Evolutionary conservation across 1,140 invertebrate species (phyloP), one percentile per base, ranked within the genome.

Genomic region (Pseudobourletiella spinata): DNA sequence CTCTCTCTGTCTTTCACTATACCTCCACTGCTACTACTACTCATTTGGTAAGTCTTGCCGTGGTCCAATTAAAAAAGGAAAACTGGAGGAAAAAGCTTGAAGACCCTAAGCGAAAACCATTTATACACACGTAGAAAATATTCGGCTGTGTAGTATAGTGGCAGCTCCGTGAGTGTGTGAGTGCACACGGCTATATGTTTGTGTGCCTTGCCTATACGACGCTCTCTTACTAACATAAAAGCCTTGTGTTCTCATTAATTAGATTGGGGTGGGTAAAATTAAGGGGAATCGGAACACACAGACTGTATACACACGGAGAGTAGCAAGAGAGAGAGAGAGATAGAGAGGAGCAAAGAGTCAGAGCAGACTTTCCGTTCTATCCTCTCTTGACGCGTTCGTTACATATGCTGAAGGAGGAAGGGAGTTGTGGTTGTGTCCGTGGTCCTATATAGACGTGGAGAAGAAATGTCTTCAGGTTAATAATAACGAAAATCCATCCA

Each of bases 31-130:
- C 43, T 46, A 6, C n/a, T 11, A 11, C 50, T 52, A 26, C 29
- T 35, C 52, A 11, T 24, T 35, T 16, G 8, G 28, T 22, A 35
- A 3, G n/a, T 55, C 52, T 55, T 55, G n/a, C 18, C 46, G 6
- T 15, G 46, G 46, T 48, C 28, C 52, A 55, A 55, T 55, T 55
- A 55, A 55, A 55, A 55, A 55, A 55, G 52, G 52, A 55, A 55
- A 55, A 55, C 52, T 55, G 4, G 44, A 46, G 18, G 44, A 46
- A 46, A 20, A 46, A 46, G 44, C 15, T 8, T 8, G 14, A 32
- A 35, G 29, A 30, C 46, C 46, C 46, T 48, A 48, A 48, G 46
- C 28, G 52, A 55, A 14, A 55, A 35, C 43, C 52, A 32, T 55
- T 55, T 55, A 51, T 51, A 26, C 48, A 18, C 48, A 35, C 52